Conservation (phyloP, 2,888 invertebrate genomes). For the Polydesmus complanatus region DNA sequence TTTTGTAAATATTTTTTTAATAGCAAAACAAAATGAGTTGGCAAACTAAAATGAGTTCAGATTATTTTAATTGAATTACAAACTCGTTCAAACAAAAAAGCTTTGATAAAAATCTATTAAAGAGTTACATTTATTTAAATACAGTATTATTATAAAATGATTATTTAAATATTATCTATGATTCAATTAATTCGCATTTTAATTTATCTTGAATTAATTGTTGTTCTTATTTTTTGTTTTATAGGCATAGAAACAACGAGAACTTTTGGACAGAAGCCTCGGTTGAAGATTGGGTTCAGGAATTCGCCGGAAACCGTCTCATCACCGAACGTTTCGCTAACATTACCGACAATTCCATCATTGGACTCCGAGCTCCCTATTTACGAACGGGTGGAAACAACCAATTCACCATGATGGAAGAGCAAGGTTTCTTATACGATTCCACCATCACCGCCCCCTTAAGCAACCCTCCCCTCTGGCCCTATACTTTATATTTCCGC, state of each 20-base stretch:
- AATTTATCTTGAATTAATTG: too few species aligned
- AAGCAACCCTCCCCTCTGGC: slow-evolving; percentile 85
- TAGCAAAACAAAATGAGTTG: too few species aligned
- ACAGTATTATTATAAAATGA: too few species aligned
- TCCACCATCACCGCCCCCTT: slow-evolving; percentile 84
- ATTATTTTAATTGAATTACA: too few species aligned
- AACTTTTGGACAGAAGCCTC: slow-evolving; percentile 75
- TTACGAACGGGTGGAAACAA: slow-evolving; percentile 82
- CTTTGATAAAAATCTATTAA: too few species aligned
- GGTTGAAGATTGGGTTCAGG: slow-evolving; percentile 85
- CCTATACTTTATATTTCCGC: slow-evolving; percentile 89
- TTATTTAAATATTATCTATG: too few species aligned
- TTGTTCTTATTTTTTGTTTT: not conserved
- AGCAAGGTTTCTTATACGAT: slow-evolving; percentile 87
- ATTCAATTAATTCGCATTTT: too few species aligned
- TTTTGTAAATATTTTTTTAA: not conserved
- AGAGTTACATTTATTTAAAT: too few species aligned
- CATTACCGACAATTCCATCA: slow-evolving; percentile 79
- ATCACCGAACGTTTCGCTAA: slow-evolving; percentile 64
- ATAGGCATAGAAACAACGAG: slow-evolving; percentile 64
- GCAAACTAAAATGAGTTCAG: too few species aligned
- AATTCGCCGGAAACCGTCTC: slow-evolving; percentile 80
- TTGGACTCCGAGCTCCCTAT: slow-evolving; percentile 76
- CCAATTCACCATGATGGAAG: slow-evolving; percentile 94
- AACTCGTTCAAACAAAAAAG: too few species aligned